Base-by-base conservation (phyloP, 2,888 invertebrate species). In the Lamellibrachia satsuma region DNA sequence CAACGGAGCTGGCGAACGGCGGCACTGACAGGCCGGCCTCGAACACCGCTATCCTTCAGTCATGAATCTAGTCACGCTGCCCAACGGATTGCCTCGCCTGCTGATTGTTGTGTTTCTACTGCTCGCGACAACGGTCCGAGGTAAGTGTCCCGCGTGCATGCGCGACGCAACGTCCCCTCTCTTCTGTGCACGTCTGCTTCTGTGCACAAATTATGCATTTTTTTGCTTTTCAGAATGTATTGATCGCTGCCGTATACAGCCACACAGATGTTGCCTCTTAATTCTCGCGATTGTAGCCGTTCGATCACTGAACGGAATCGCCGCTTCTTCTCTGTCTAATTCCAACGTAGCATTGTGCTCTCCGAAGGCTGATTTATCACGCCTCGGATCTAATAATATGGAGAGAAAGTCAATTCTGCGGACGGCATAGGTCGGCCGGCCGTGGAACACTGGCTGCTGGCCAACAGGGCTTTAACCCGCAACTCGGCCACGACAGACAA, bases 401-500 rank as follows among this genome's bases (percentile, higher is more conserved):
- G 75, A 75, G 75, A 75, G 75, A 75, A 75, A 75, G 75, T 75
- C 75, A 75, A 75, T 75, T 75, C 75, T 15, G 75, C 75, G 75
- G n/a, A 75, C 75, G 75, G n/a, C 75, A 75, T 4, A 75, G 75
- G 75, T 75, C 75, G 75, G n/a, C 11, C 22, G 75, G 75, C 75
- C 75, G 75, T 6, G 75, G 75, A 75, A 22, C 75, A 15, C 75
- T 22, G 75, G 75, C 75, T 6, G 22, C 75, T 22, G 22, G 75
- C 75, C 75, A 22, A 75, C 75, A 15, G 75, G 75, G 75, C 75
- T 75, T 75, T 75, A 75, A 22, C n/a, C 75, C 75, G 22, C 39
- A n/a, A 9, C 55, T 55, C 55, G 55, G 55, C 7, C 55, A 55
- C 55, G 55, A 55, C 55, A 55, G 55, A 55, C 55, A 3, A 55